phyloP scores from a whole-genome alignment of 2,797 vertebrate species.

The Okamejei kenojei region DNA sequence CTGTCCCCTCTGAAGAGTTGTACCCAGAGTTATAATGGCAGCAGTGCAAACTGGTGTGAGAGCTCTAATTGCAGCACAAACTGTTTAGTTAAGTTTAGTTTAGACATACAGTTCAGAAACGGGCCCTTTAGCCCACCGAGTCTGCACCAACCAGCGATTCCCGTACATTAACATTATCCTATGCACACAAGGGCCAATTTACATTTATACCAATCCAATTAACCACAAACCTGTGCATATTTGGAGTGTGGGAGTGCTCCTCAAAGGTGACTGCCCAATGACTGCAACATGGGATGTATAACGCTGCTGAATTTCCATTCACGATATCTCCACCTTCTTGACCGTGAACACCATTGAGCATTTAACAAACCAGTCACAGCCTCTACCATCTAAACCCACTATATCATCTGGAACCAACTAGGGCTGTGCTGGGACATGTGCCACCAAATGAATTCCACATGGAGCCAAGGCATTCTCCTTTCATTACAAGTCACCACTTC shows the following conservation, averaged over 20 bases:
- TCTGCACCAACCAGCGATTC: no score
- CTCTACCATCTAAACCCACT: background rate
- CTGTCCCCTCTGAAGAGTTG: no score
- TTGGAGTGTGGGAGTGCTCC: background rate
- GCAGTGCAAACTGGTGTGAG: no score
- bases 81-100: no score
- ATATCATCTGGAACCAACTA: background rate
- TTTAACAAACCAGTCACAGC: background rate
- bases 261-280: background rate
- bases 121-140: no score
- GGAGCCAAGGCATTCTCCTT: background rate
- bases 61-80: no score
- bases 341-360: background rate
- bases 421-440: background rate
- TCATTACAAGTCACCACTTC: background rate
- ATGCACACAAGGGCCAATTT: no score
- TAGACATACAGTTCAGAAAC: no score
- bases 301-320: background rate
- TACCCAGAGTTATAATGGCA: no score
- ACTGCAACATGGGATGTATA: background rate
- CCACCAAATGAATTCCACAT: background rate
- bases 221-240: no score
- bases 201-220: no score
- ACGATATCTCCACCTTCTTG: background rate
- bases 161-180: no score